Evolutionary conservation across 2,797 vertebrate species (phyloP).

Genomic region (Diglossa cyanea): DNA sequence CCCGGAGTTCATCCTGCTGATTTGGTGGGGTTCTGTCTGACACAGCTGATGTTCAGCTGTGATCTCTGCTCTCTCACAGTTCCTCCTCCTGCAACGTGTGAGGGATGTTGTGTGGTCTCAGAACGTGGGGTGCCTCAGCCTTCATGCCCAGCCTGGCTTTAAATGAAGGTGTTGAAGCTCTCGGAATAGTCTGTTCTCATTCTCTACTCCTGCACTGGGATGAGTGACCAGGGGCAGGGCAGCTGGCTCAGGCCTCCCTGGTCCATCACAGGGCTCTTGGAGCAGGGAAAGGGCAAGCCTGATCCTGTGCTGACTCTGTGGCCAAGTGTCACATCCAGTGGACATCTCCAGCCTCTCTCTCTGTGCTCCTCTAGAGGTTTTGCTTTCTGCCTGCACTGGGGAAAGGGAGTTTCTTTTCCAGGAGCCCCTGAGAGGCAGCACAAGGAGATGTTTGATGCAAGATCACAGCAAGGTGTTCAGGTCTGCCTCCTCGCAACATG

Average conservation of each 20-base stretch:
- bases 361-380: not conserved
- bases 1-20: not conserved
- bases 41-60: not conserved
- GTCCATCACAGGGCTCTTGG: not conserved
- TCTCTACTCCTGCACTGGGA: fast-evolving
- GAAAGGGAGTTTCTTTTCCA: not conserved
- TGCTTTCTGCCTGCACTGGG: not conserved
- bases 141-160: not conserved
- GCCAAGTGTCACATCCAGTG: not conserved
- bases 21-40: not conserved
- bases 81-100: not conserved
- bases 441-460: not conserved
- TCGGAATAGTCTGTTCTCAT: not conserved
- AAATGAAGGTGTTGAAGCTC: not conserved
- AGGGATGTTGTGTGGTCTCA: fast-evolving
- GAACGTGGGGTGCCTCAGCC: fast-evolving
- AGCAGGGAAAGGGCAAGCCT: not conserved
- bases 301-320: not conserved
- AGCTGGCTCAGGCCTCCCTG: not conserved
- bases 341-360: not conserved
- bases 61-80: not conserved
- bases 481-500: not conserved
- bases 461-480: not conserved
- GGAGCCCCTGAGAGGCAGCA: not conserved
- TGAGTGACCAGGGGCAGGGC: not conserved